Base-by-base conservation (phyloP, 2,113 vertebrate genomes). In the Marmota monax region DNA sequence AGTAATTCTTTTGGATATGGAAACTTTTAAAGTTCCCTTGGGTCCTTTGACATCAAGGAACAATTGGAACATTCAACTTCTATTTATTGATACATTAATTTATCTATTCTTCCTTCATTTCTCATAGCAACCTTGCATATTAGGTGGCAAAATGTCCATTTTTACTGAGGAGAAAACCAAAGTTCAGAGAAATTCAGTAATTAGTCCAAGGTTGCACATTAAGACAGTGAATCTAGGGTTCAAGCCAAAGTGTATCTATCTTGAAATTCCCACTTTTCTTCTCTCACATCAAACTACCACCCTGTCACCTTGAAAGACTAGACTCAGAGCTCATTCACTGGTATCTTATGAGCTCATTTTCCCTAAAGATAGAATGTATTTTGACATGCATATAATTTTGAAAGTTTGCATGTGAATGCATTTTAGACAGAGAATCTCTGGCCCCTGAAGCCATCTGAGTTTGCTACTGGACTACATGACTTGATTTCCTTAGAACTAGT, bases 371-470 rank as follows among this genome's bases (percentile, higher is more conserved):
- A 84, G n/a, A 92, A 65, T 87, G 84, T 89, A 37, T 45, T 56
- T 84, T 88, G 83, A 65, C 53, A 88, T 95, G 45, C 11, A 80
- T 10, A 17, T 84, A 84, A 8, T 90, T 76, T 84, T 88, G 1
- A 22, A 48, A 82, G 77, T 96, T 83, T 92, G 76, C 39, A 70
- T 88, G 53, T 92, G 63, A 89, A 89, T 92, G 42, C 13, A 84
- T 86, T 93, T 72, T 42, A 45, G 53, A 94, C 20, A 80, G 86
- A 96, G 69, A 79, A 61, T 22, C 1, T 78, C 69, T 65, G 48
- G 23, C 29, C 9, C 53, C 51, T 95, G 88, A 80, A 77, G 69
- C 9, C 70, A 74, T 79, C 11, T 27, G 23, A 85, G 42, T 96
- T 84, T 79, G 85, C 42, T 56, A 34, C 39, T 88, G 39, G 63